Evolutionary conservation across 2,888 invertebrate genomes (phyloP), one percentile per base, ranked within the genome.

Genomic region (Brenthis daphne): DNA sequence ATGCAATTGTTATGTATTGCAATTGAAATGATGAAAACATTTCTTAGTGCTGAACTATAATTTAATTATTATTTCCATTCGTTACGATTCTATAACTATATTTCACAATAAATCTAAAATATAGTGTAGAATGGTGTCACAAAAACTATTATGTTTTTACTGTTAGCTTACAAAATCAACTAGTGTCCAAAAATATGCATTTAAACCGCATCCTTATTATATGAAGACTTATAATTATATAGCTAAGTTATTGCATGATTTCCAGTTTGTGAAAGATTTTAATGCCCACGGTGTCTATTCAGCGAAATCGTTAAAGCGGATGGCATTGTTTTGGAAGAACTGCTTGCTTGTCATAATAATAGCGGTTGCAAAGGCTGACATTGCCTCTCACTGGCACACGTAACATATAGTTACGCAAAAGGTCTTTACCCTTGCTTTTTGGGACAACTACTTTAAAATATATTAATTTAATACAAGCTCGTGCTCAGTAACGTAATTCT

Each of bases 361-460:
- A 81, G 71, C 76, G 77, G 74, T 78, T 80, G 81, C 82, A 82
- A 80, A 78, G 77, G 77, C 90, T 92, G 92, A 92, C 92, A 91
- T 92, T 91, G 92, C 92, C 91, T 92, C 92, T 92, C 91, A 90
- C 92, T 80, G 78, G 73, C 75, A 79, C 77, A 89, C 91, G 90
- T 90, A 92, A 92, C 86, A 73, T 64, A 64, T 72, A 71, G 77
- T 92, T 92, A 90, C 85, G 90, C 89, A 92, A 92, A 91, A 90
- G 91, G 85, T 90, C 88, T 90, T 92, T 90, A 87, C 91, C 89
- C 90, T 83, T 91, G 88, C 87, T 89, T 91, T 92, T 89, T 90
- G 86, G 91, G 89, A 91, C 92, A 85, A 77, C 77, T 81, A 79
- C 85, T 85, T 82, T 83, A 84, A 85, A 86, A 87, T 89, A 87